phyloP scores from a whole-genome alignment of 2,113 vertebrate species.

The Ceyx margarethae region DNA sequence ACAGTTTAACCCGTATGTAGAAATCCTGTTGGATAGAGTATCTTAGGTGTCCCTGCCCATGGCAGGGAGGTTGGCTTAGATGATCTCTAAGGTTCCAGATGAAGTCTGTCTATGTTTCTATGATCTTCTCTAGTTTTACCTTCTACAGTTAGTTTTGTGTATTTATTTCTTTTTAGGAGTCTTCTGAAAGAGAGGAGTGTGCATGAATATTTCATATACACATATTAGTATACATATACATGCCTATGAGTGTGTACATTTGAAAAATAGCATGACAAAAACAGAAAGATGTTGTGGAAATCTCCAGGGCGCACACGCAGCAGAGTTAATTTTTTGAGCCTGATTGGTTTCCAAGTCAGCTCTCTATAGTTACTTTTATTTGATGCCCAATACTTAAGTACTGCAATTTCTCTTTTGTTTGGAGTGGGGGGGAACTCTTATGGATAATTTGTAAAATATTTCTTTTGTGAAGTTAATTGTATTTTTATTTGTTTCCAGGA shows the following conservation, averaged over 20 bases:
- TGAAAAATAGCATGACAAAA: neutral
- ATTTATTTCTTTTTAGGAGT: neutral
- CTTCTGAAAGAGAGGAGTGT: neutral
- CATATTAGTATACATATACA: neutral
- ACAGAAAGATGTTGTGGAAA: neutral
- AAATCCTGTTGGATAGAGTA: neutral
- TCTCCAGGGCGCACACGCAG: neutral
- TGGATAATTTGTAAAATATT: neutral
- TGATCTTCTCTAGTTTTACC: neutral
- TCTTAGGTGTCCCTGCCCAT: neutral
- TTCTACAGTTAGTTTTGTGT: neutral
- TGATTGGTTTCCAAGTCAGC: neutral
- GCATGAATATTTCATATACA: neutral
- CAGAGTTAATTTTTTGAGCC: neutral
- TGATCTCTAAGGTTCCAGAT: no score
- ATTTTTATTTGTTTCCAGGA: constrained; percentile 75
- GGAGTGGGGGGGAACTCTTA: neutral
- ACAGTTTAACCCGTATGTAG: neutral
- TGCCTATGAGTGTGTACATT: neutral
- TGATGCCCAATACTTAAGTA: neutral
- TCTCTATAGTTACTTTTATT: neutral
- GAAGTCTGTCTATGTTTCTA: no score
- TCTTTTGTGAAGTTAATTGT: constrained; percentile 10
- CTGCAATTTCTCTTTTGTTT: neutral
- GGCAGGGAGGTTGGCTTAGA: no score